Percentiles rank a stretch among this genome's conserved stretches.
phyloP scores from a whole-genome alignment of 2,113 vertebrate genomes.

The Dipodomys stephensi region DNA sequence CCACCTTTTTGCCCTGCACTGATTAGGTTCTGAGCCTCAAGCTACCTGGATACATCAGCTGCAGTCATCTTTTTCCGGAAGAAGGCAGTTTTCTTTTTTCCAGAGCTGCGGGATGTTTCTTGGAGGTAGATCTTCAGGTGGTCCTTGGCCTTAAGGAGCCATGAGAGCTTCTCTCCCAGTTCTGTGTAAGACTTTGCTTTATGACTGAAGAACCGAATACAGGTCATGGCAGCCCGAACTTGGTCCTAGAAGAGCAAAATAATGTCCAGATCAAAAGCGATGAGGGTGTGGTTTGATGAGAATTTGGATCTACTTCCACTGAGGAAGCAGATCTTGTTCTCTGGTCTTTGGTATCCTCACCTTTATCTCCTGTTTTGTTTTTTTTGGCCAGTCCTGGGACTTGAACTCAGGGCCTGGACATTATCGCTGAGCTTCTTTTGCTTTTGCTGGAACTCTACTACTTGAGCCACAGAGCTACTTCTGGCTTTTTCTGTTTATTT shows the following conservation, averaged over 20 bases:
- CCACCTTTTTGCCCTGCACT: neutral
- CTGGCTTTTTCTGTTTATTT: too few species aligned
- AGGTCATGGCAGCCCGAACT: slow-evolving; percentile 97
- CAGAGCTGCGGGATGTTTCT: slow-evolving; percentile 91
- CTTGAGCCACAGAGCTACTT: too few species aligned
- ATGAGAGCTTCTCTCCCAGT: slow-evolving; percentile 93
- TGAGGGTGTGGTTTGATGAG: neutral
- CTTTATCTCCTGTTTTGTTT: neutral
- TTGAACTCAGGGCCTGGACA: too few species aligned
- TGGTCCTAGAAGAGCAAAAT: slow-evolving; percentile 91
- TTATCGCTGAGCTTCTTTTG: too few species aligned
- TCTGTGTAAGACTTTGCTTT: slow-evolving; percentile 94
- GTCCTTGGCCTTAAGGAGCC: slow-evolving; percentile 96
- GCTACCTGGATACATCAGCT: slow-evolving; percentile 95
- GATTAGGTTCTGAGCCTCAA: neutral
- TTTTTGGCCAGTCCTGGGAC: too few species aligned
- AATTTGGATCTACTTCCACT: neutral
- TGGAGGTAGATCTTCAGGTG: slow-evolving; percentile 97
- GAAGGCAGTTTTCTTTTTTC: slow-evolving; percentile 88
- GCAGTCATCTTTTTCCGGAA: slow-evolving; percentile 97
- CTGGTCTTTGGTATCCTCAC: too few species aligned
- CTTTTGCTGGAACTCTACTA: too few species aligned
- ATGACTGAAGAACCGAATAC: slow-evolving; percentile 96
- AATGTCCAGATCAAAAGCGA: neutral
- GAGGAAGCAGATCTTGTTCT: neutral